Evolutionary conservation across 2,888 invertebrate genomes (phyloP).

Genomic region (Protonemura montana): DNA sequence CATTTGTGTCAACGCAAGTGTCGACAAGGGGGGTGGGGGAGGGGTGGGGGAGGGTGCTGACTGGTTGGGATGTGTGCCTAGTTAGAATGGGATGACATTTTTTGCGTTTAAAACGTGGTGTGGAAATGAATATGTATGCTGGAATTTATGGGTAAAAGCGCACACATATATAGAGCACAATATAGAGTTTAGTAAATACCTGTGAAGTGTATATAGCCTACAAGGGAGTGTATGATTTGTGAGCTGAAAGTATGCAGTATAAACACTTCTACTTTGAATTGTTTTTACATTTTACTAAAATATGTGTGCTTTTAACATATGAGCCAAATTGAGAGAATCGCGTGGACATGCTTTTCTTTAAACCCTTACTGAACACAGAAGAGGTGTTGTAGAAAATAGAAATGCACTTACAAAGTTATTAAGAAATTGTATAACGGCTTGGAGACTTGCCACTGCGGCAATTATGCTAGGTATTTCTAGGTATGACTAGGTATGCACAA

Average conservation of each 20-base stretch:
- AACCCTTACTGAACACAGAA: no score
- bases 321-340: neutral
- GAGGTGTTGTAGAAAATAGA: no score
- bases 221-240: conserved; percentile 1
- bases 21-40: neutral
- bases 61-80: conserved; percentile 23
- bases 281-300: conserved; percentile 16
- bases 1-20: conserved; percentile 39
- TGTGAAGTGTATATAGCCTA: neutral
- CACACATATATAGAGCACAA: conserved; percentile 38
- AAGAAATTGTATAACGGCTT: no score
- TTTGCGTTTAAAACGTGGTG: conserved; percentile 36
- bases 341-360: no score
- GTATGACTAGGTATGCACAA: no score
- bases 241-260: neutral
- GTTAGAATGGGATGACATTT: conserved; percentile 7
- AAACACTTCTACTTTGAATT: conserved; percentile 36
- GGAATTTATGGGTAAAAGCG: conserved; percentile 48
- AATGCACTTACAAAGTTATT: no score
- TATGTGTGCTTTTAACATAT: neutral
- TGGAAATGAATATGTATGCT: conserved; percentile 48
- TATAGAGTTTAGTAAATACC: conserved; percentile 34
- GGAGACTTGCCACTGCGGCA: no score
- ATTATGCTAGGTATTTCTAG: no score
- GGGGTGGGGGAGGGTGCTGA: conserved; percentile 27